A percentile compares a stretch with the other conserved stretches of the same genome.
These are phyloP conservation scores for Paradisaea rubra DNA, from an alignment of 2,113 vertebrate species.

Conservation along the genomic window DNA sequence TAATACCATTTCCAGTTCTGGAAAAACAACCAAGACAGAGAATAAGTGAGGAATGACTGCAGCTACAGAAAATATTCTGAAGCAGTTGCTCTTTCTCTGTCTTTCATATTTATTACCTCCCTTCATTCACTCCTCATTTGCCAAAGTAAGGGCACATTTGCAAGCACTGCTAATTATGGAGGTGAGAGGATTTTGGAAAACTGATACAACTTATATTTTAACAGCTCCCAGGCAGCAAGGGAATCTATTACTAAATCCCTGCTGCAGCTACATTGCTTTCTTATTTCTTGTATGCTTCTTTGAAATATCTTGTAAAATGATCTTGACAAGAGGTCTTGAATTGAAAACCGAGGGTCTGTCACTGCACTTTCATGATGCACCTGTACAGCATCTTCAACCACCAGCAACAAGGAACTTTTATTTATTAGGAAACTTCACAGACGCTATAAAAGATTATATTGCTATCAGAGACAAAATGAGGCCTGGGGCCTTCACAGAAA, in stretches of 20 bases:
- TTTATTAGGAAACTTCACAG: constrained; percentile 64
- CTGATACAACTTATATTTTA: neutral
- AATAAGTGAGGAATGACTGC: neutral
- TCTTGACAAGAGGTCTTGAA: constrained; percentile 46
- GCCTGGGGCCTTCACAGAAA: constrained; percentile 38
- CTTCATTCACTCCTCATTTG: neutral
- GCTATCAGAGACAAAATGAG: constrained; percentile 49
- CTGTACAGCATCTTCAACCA: constrained; percentile 52
- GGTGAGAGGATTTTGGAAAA: constrained; percentile 17
- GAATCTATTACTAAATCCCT: neutral
- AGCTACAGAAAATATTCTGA: neutral
- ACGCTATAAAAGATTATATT: constrained; percentile 61
- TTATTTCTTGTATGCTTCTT: constrained; percentile 28
- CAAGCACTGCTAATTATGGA: neutral
- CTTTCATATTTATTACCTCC: neutral
- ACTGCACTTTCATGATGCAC: constrained; percentile 58
- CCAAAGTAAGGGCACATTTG: neutral
- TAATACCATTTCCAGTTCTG: neutral
- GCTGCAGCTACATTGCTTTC: neutral
- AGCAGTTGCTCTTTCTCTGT: neutral
- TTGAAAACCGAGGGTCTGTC: constrained; percentile 18
- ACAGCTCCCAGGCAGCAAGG: neutral
- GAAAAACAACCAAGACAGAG: neutral
- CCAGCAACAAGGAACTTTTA: constrained; percentile 44
- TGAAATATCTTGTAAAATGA: constrained; percentile 58